phyloP scores from a whole-genome alignment of 2,113 vertebrate genomes.

The Poicephalus gulielmi region DNA sequence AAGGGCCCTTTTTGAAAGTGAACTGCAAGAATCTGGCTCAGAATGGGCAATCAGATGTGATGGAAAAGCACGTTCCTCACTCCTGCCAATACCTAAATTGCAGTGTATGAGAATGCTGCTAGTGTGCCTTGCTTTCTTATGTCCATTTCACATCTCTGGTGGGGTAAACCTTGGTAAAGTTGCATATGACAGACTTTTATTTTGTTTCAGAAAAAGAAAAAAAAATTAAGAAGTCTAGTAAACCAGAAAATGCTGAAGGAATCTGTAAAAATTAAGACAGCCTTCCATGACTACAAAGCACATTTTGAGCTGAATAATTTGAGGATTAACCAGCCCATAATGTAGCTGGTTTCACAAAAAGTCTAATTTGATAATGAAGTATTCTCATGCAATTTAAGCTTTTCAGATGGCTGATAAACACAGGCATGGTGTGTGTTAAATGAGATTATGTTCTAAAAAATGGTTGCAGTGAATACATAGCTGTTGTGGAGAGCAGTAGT shows the following conservation, averaged over 20 bases:
- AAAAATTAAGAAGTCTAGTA: neutral
- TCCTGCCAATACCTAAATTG: neutral
- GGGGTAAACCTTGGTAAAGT: neutral
- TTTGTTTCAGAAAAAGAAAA: neutral
- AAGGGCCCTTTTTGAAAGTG: neutral
- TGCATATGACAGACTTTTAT: neutral
- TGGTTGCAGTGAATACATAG: neutral
- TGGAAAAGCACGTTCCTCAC: neutral
- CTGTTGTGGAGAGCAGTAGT: neutral
- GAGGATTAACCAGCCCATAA: slow-evolving; percentile 10
- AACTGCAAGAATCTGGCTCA: neutral
- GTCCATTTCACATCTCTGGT: neutral
- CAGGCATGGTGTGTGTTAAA: neutral
- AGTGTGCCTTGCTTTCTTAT: neutral
- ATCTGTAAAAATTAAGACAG: slow-evolving; percentile 28
- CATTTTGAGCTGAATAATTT: slow-evolving; percentile 30
- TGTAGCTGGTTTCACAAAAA: slow-evolving; percentile 29
- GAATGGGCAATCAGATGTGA: neutral
- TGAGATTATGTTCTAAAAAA: neutral
- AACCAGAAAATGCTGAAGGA: neutral
- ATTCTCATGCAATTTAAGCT: slow-evolving; percentile 3
- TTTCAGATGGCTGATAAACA: slow-evolving; percentile 35
- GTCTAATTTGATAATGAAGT: slow-evolving; percentile 40
- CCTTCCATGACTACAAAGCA: slow-evolving; percentile 7
- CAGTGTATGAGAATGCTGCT: neutral